Percentiles rank a stretch among this genome's conserved stretches.
Conservation (phyloP, 1,140 invertebrate genomes). For the Sipha flava region DNA sequence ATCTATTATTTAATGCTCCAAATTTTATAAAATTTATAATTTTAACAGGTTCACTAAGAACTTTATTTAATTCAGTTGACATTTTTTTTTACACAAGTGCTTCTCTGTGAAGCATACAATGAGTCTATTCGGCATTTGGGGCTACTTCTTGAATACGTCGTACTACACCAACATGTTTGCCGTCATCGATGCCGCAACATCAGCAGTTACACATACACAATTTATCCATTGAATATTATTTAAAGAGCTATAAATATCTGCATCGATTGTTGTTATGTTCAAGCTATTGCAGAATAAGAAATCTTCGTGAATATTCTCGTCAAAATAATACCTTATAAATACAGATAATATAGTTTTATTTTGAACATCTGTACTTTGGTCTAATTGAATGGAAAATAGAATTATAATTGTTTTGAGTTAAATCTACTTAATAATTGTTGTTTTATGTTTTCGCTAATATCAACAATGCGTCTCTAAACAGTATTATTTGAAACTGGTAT, state of each 20-base stretch:
- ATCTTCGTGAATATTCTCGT: background rate
- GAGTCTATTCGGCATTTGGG: conserved; percentile 20
- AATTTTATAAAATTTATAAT: conserved; percentile 36
- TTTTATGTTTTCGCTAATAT: background rate
- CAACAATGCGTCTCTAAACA: background rate
- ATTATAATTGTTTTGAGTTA: too few relatives aligned
- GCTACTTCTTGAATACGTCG: conserved; percentile 15
- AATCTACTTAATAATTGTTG: too few relatives aligned
- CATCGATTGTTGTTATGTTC: background rate
- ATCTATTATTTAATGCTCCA: conserved; percentile 19
- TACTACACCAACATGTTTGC: background rate
- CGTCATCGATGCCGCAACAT: conserved; percentile 16
- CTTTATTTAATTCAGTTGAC: conserved; percentile 9
- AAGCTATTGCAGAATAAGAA: background rate
- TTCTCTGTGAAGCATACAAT: conserved; percentile 34
- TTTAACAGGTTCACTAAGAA: conserved; percentile 28
- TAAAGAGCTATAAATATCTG: background rate
- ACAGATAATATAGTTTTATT: conserved; percentile 18
- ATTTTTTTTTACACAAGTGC: conserved; percentile 22
- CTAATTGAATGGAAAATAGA: conserved; percentile 28
- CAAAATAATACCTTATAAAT: conserved; percentile 8
- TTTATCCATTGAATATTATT: conserved; percentile 6
- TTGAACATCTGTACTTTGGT: conserved; percentile 32
- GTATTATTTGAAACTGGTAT: background rate
- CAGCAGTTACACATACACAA: background rate